These are phyloP conservation scores for Danionella cerebrum DNA, from an alignment of 2,113 vertebrate species.

Conservation along the genomic window DNA sequence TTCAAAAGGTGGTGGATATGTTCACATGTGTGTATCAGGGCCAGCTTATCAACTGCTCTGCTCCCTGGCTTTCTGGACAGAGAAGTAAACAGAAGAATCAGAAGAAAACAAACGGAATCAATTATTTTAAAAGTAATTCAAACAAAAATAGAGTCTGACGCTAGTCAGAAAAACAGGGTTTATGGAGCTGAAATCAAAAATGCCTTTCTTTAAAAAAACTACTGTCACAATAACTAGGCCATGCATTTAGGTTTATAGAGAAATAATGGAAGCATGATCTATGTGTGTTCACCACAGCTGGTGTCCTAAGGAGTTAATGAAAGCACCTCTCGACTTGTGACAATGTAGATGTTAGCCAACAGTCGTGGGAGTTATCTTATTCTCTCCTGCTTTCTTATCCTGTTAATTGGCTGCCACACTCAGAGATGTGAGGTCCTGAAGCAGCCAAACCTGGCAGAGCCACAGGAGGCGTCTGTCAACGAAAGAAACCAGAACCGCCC, in stretches of 20 bases:
- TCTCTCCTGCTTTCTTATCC: conserved; percentile 22
- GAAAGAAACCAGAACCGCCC: conserved; percentile 35
- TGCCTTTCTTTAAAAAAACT: too few relatives aligned
- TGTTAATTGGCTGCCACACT: conserved; percentile 37
- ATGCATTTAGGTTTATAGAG: neutral
- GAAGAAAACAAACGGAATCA: too few relatives aligned
- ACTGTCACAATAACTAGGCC: too few relatives aligned
- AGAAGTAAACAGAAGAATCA: too few relatives aligned
- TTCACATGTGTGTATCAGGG: too few relatives aligned
- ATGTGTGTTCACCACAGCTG: conserved; percentile 29
- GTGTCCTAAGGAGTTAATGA: conserved; percentile 19
- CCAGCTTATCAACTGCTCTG: too few relatives aligned
- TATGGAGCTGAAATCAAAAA: too few relatives aligned
- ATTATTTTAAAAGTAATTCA: too few relatives aligned
- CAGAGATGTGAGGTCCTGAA: conserved; percentile 8
- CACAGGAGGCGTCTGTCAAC: conserved; percentile 32
- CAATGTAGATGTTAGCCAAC: conserved; percentile 24
- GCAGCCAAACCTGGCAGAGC: conserved; percentile 2
- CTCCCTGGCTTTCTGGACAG: too few relatives aligned
- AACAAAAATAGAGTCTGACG: too few relatives aligned
- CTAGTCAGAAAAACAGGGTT: too few relatives aligned
- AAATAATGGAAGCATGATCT: neutral
- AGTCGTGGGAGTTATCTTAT: neutral
- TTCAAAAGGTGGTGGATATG: too few relatives aligned
- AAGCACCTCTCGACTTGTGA: conserved; percentile 7